A percentile compares a stretch with the other conserved stretches of the same genome.
Evolutionary conservation across 2,113 vertebrate genomes (phyloP).

Genomic region (Ophthalmolycus amberensis): DNA sequence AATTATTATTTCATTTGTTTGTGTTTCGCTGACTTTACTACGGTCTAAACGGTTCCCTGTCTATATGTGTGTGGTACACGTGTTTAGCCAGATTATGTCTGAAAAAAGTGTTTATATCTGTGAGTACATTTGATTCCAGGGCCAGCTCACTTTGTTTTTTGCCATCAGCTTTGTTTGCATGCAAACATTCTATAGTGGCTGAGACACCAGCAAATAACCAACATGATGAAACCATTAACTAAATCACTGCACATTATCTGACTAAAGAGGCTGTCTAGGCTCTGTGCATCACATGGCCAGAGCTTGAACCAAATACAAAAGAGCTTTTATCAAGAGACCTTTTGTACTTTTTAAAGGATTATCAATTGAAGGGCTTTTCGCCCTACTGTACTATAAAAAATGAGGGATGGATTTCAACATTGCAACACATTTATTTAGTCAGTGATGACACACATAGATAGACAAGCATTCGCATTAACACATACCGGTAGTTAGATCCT

Average conservation of each 20-base stretch:
- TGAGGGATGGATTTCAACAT: not conserved
- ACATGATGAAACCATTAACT: slow-evolving; percentile 27
- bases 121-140: not conserved
- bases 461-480: too few species aligned
- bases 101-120: not conserved
- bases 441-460: too few species aligned
- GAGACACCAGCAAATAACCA: slow-evolving; percentile 13
- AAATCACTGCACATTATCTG: slow-evolving; percentile 27
- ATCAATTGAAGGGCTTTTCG: not conserved
- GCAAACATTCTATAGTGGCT: not conserved
- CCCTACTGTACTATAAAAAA: not conserved
- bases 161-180: not conserved
- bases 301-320: slow-evolving; percentile 68
- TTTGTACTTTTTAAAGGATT: slow-evolving; percentile 48
- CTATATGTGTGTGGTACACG: too few species aligned
- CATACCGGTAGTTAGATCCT: too few species aligned
- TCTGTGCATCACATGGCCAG: slow-evolving; percentile 34
- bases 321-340: slow-evolving; percentile 59
- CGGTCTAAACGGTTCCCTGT: too few species aligned
- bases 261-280: slow-evolving; percentile 44
- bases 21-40: not conserved
- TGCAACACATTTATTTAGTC: not conserved
- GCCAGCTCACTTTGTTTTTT: not conserved
- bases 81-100: not conserved
- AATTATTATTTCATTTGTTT: slow-evolving; percentile 16